Base-by-base conservation (phyloP, 1,140 invertebrate species). In the Rhopalosiphum maidis region DNA sequence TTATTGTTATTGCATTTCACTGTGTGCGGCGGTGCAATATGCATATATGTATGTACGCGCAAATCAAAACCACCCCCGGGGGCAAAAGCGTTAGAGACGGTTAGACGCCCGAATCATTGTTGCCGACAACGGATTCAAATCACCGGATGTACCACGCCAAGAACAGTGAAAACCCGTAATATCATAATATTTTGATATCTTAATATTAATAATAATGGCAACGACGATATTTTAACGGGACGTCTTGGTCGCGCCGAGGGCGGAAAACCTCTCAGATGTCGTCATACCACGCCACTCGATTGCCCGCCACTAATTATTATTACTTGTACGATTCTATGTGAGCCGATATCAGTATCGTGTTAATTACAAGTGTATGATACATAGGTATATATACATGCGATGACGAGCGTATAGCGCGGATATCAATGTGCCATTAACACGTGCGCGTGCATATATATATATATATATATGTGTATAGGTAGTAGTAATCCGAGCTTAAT, bases 1-100 rank as follows among this genome's bases (percentile, higher is more conserved):
- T 92, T 92, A 92, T 92, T 85, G 91, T 92, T 92, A 92, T 85
- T 92, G 91, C 77, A 48, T 51, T 85, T 85, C 85, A 55, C 77
- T 85, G 77, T 41, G 51, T 21, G 30, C 6, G 37, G 25, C 8
- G 43, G 41, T 55, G 23, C 7, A 35, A 9, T 23, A 51, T 43
- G 48, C 87, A 30, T 51, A 54, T 48, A 23, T 77, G 30, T 48
- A 7, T 77, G 30, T 43, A 85, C 43, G 85, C 25, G 35, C 54
- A 54, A 89, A 89, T 54, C 54, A 37, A 55, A 54, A 88, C 30
- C 30, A 30, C 30, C 86, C 43, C 86, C 1, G 46, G 86, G 41
- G 46, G 83, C 41, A 35, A 7, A 85, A 37, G 35, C 22, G 35
- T 83, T 37, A 21, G n/a, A 83, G n/a, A 37, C 82, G 37, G 82